Base-by-base conservation (phyloP, 2,888 invertebrate species). In the Anthophora plumipes region DNA sequence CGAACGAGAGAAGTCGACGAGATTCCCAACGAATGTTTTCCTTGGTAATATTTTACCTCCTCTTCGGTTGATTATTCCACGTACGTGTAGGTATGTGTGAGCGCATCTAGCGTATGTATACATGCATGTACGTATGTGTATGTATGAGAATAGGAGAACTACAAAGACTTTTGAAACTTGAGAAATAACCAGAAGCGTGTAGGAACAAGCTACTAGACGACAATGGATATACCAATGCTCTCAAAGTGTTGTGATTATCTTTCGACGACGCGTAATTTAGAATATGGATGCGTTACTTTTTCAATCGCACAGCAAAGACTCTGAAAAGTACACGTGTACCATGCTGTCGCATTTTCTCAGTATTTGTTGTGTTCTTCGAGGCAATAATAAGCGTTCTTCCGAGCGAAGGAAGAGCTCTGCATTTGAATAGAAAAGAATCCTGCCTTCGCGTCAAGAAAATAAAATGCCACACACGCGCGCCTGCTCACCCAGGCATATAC, bases 331-430 rank as follows among this genome's bases (percentile, higher is more conserved):
- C 41, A 60, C 12, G 4, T 14, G 31, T 54, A 63, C 52, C 17
- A 20, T 52, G 43, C 43, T 54, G 41, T 25, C 20, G 39, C 41
- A 22, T 14, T 54, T 63, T 57, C 46, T 60, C 74, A 48, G 67
- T 77, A 74, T 74, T 74, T 46, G 52, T 73, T 54, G 43, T 48
- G 55, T 43, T 22, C 39, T 37, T 57, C 50, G 9, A 50, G 17
- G 41, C 31, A 43, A 22, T 54, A 25, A 71, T n/a, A 41, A 41
- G 17, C 60, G 52, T 22, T 37, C 7, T 57, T 50, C 11, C 4
- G 11, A 46, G 22, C 37, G n/a, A 25, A 39, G 20, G 31, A 48
- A 7, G 14, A 20, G 9, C 31, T 4, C 31, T 31, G 31, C 31
- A 31, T 31, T 31, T 17, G 39, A 12, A 25, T 6, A 6, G 31